These are phyloP conservation scores for Drosophila stalkeri DNA, from an alignment of 2,888 invertebrate species.

Conservation along the genomic window DNA sequence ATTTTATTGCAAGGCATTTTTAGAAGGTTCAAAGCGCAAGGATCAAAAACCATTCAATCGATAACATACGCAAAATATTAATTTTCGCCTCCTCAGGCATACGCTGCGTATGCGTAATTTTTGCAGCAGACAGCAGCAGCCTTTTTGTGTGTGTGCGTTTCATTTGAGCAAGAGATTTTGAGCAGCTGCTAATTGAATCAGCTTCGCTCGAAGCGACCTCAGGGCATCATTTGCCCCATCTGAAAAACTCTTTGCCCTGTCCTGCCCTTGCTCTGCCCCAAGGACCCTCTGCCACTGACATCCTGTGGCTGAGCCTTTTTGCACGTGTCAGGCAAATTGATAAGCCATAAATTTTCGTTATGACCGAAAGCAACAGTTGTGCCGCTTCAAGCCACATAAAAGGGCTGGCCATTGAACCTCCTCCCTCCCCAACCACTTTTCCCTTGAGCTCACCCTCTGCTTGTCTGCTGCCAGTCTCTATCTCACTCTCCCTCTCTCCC, in stretches of 20 bases:
- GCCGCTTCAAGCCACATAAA: conserved; percentile 54
- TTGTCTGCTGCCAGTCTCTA: not conserved
- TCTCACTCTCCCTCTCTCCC: not conserved
- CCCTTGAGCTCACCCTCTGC: not conserved
- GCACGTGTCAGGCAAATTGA: conserved; percentile 66
- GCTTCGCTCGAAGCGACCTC: conserved; percentile 33
- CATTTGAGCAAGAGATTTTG: conserved; percentile 26
- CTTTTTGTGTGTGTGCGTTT: conserved; percentile 5
- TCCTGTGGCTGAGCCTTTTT: conserved; percentile 30
- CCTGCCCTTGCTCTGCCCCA: not conserved
- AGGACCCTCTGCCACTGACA: conserved; percentile 24
- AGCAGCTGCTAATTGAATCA: conserved; percentile 67
- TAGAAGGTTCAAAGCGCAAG: not conserved
- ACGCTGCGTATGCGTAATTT: conserved; percentile 68
- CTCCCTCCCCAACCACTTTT: not conserved
- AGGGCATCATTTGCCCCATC: conserved; percentile 4
- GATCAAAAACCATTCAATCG: conserved; percentile 41
- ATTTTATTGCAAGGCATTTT: conserved; percentile 20
- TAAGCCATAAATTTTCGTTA: conserved; percentile 70
- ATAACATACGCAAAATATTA: conserved; percentile 38
- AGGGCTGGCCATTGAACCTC: conserved; percentile 42
- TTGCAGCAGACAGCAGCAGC: conserved; percentile 30
- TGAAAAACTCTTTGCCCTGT: not conserved
- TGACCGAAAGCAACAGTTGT: conserved; percentile 66
- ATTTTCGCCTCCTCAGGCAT: conserved; percentile 9